A percentile compares a stretch with the other conserved stretches of the same genome.
Evolutionary conservation across 2,888 invertebrate genomes (phyloP).

Genomic region (Leptogaster cylindrica): DNA sequence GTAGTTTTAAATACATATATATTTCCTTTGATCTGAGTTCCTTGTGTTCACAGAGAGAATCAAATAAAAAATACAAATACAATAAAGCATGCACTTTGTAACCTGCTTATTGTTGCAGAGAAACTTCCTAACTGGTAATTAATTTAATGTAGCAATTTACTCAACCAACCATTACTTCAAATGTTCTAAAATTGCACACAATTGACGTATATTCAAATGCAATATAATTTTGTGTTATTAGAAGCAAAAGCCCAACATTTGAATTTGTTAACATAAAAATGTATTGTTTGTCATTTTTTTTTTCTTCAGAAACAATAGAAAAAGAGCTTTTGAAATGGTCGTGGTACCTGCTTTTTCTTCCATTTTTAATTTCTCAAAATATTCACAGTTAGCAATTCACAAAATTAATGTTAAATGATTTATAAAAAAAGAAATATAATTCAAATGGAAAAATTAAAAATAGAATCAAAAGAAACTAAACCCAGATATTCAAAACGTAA

Average conservation of each 20-base stretch:
- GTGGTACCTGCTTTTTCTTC: slow-evolving; percentile 49
- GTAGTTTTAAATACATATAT: no score
- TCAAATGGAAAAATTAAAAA: slow-evolving; percentile 22
- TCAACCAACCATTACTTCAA: no score
- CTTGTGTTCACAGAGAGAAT: no score
- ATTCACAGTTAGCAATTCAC: slow-evolving; percentile 42
- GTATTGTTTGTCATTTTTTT: slow-evolving; percentile 11
- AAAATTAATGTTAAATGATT: not conserved
- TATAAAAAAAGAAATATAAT: not conserved
- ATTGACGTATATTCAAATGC: no score
- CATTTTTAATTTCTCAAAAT: slow-evolving; percentile 43
- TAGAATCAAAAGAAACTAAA: slow-evolving; percentile 21
- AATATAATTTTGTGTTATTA: slow-evolving; percentile 12
- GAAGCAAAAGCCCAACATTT: slow-evolving; percentile 15
- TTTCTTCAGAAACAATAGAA: slow-evolving; percentile 36
- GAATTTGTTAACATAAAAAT: slow-evolving; percentile 33
- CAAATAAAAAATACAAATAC: no score
- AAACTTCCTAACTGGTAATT: no score
- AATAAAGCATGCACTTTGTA: no score
- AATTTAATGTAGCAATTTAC: no score
- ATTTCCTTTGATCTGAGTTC: no score
- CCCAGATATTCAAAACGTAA: slow-evolving; percentile 23
- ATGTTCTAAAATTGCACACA: no score
- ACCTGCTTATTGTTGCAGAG: no score
- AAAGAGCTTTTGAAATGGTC: slow-evolving; percentile 47